These are phyloP conservation scores for Coluber constrictor DNA, from an alignment of 2,797 vertebrate species.

Conservation along the genomic window DNA sequence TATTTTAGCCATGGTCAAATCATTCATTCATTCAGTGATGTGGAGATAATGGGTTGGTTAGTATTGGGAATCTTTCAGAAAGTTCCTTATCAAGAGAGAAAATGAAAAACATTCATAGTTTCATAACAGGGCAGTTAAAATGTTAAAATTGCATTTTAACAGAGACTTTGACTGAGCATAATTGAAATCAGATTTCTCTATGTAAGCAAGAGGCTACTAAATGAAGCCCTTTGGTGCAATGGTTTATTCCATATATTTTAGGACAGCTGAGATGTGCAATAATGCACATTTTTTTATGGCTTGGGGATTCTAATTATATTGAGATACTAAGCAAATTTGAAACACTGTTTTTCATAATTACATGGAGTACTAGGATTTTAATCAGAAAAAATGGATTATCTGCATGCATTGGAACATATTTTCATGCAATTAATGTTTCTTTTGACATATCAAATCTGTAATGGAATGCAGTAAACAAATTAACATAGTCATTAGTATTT, in stretches of 20 bases:
- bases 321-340: constrained; percentile 16
- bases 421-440: background rate
- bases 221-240: constrained; percentile 46
- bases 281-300: constrained; percentile 42
- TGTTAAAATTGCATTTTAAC: constrained; percentile 32
- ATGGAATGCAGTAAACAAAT: background rate
- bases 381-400: background rate
- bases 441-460: background rate
- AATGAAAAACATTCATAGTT: constrained; percentile 39
- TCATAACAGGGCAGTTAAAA: constrained; percentile 1
- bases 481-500: background rate
- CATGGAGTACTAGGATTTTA: background rate
- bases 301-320: constrained; percentile 34
- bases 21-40: background rate
- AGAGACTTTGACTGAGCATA: constrained; percentile 25
- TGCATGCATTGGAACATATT: background rate
- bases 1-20: constrained; percentile 22
- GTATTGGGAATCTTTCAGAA: constrained; percentile 18
- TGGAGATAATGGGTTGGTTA: background rate
- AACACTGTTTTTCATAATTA: background rate
- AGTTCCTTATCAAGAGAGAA: constrained; percentile 9
- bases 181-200: constrained; percentile 53
- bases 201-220: constrained; percentile 43
- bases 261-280: constrained; percentile 19
- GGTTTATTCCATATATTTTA: constrained; percentile 41